These are phyloP conservation scores for Ophion ventricosus DNA, from an alignment of 2,888 invertebrate genomes.

Conservation along the genomic window DNA sequence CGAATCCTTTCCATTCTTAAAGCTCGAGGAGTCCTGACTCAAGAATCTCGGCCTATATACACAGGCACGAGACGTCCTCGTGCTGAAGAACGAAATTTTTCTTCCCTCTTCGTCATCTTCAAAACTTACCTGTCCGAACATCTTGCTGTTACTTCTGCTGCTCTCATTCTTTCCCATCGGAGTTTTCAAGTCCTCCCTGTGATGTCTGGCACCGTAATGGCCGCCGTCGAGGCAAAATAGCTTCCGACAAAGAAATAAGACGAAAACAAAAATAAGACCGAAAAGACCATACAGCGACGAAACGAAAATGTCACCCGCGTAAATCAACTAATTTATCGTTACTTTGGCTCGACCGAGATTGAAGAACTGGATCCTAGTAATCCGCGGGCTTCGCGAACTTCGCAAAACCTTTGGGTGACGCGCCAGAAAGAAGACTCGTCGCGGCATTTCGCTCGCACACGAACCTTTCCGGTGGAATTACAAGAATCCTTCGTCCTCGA, in stretches of 20 bases:
- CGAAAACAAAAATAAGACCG: constrained; percentile 28
- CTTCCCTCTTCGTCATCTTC: constrained; percentile 31
- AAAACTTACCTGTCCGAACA: neutral
- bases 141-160: constrained; percentile 16
- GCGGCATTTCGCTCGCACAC: constrained; percentile 65
- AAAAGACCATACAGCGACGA: neutral
- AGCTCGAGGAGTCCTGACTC: constrained; percentile 32
- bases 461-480: constrained; percentile 76
- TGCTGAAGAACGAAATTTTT: constrained; percentile 18
- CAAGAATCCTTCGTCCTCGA: constrained; percentile 76
- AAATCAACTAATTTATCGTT: constrained; percentile 83
- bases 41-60: constrained; percentile 8
- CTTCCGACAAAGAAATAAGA: constrained; percentile 11
- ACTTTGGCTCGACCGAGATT: constrained; percentile 74
- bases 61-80: constrained; percentile 2
- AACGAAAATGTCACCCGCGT: constrained; percentile 69
- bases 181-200: neutral
- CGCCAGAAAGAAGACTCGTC: constrained; percentile 39
- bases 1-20: constrained; percentile 53
- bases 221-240: constrained; percentile 5
- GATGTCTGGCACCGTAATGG: constrained; percentile 1
- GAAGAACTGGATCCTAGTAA: constrained; percentile 67
- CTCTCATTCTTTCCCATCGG: constrained; percentile 39
- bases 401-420: constrained; percentile 8
- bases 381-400: constrained; percentile 50